Evolutionary conservation across 2,113 vertebrate genomes (phyloP).

Genomic region (Cavia aperea): DNA sequence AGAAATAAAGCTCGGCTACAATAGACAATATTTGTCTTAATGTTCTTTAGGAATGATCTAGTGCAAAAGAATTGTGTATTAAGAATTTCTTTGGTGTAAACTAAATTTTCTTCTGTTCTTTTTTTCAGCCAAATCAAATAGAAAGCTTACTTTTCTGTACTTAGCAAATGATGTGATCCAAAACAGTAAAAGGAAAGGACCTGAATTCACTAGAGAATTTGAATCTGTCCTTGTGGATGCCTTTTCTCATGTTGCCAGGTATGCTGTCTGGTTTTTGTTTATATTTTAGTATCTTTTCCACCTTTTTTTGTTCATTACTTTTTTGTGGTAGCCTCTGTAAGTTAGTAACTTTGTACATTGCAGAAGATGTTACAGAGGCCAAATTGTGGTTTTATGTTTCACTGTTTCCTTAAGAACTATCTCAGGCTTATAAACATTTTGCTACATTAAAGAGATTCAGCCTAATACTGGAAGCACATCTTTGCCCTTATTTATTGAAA

Average conservation of each 20-base stretch:
- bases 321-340: constrained; percentile 29
- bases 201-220: constrained; percentile 95
- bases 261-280: constrained; percentile 47
- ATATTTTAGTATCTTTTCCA: constrained; percentile 24
- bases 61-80: constrained; percentile 38
- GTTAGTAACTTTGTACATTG: constrained; percentile 11
- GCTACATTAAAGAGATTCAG: constrained; percentile 19
- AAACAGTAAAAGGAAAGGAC: constrained; percentile 99
- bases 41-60: neutral
- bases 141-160: constrained; percentile 97
- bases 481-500: neutral
- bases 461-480: neutral
- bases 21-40: neutral
- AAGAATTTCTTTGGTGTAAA: constrained; percentile 47
- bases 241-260: constrained; percentile 98
- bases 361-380: neutral
- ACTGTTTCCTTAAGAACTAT: neutral
- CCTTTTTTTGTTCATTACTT: neutral
- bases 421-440: constrained; percentile 36
- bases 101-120: constrained; percentile 37
- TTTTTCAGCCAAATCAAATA: constrained; percentile 86
- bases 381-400: constrained; percentile 34
- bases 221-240: constrained; percentile 95
- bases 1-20: constrained; percentile 28
- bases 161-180: constrained; percentile 98